These are phyloP conservation scores for Halictus rubicundus DNA, from an alignment of 1,140 invertebrate genomes.

Conservation along the genomic window DNA sequence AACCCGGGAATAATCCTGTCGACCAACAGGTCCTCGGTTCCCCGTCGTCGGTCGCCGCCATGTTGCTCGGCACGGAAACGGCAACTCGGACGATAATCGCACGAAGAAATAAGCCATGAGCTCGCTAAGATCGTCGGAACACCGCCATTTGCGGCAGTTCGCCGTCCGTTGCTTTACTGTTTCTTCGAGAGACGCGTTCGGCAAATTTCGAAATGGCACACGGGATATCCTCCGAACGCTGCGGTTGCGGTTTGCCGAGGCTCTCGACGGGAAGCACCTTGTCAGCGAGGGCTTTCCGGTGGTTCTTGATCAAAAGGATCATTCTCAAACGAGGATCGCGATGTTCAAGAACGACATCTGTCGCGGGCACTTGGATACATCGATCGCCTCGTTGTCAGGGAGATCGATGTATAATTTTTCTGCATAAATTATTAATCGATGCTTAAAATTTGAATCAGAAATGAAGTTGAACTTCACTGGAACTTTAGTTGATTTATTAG, in stretches of 20 bases:
- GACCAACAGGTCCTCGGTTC: neutral
- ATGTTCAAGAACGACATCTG: neutral
- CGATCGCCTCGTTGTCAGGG: too few relatives aligned
- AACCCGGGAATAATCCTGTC: neutral
- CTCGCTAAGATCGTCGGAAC: slow-evolving; percentile 44
- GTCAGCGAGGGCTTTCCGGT: neutral
- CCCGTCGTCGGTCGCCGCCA: neutral
- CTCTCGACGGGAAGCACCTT: slow-evolving; percentile 3
- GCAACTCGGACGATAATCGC: slow-evolving; percentile 58
- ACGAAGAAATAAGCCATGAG: slow-evolving; percentile 53
- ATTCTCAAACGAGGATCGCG: neutral
- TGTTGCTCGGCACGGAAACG: slow-evolving; percentile 37
- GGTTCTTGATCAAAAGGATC: neutral
- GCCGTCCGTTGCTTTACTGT: slow-evolving; percentile 69
- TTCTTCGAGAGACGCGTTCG: slow-evolving; percentile 43
- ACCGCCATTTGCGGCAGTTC: slow-evolving; percentile 71
- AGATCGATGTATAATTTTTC: too few relatives aligned
- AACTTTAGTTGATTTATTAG: too few relatives aligned
- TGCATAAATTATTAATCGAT: too few relatives aligned
- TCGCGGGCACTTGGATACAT: too few relatives aligned
- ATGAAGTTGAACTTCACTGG: too few relatives aligned
- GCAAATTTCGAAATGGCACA: slow-evolving; percentile 62
- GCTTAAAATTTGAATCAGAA: too few relatives aligned
- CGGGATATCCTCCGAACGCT: slow-evolving; percentile 52
- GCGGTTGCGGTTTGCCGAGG: slow-evolving; percentile 28